Evolutionary conservation across 2,797 vertebrate genomes (phyloP), one percentile per base, ranked within the genome.

Genomic region (Gymnothorax javanicus): DNA sequence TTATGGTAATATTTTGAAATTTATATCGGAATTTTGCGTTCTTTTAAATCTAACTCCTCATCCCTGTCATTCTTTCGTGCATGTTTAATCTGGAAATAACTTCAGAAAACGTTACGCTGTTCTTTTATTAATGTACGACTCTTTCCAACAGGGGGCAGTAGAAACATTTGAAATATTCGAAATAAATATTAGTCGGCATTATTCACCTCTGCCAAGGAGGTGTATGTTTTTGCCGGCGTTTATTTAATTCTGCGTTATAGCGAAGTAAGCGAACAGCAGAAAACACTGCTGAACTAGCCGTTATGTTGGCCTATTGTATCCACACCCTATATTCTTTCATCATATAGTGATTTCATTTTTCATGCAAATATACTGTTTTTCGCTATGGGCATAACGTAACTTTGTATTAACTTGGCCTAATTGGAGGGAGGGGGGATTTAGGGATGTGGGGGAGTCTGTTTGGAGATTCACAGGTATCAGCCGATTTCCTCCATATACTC

Each of bases 121-220:
- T 50, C 8, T 79, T 75, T 52, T 79, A 43, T 15, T 54, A 13
- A 15, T 43, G 27, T 12, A 79, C 13, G 15, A 75, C 12, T 43
- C 5, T 79, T 6, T 79, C 75, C 75, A 79, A 20, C 23, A 79
- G 75, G 54, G 75, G 75, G 75, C 75, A 79, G 75, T 54, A 50
- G 75, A 52, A 79, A 52, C 17, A 43, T 52, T 79, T 52, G 17
- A 2, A 79, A 79, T 79, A 17, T 75, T 11, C 9, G 1, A 20
- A 23, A 20, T 69, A 7, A 20, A 69, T 23, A 6, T 23, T 69
- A 17, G 6, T 69, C 20, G 1, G 1, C 64, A 69, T 43, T 43
- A 43, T 43, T 43, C 33, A 43, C 33, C 33, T 43, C 33, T 2
- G 33, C 33, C 33, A 43, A 43, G 33, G n/a, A n/a, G n/a, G n/a